Base-by-base conservation (phyloP, 2,888 invertebrate genomes). In the Candidula unifasciata region DNA sequence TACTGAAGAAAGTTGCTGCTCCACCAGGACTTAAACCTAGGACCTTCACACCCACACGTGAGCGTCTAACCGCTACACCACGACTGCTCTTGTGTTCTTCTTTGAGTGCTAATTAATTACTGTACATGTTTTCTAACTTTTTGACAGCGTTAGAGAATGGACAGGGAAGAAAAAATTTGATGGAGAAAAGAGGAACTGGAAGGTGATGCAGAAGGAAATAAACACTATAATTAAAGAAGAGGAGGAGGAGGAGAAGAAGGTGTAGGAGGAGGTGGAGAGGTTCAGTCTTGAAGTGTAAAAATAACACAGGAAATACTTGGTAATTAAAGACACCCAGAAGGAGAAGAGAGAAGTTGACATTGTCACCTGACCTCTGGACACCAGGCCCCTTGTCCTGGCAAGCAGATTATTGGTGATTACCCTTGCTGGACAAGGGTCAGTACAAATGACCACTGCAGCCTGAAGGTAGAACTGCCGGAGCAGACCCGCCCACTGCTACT, bases 261-360 rank as follows among this genome's bases (percentile, higher is more conserved):
- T 37, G 66, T 64, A n/a, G 74, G 27, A 35, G 64, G 74, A 27
- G 74, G 74, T n/a, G 74, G n/a, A 6, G 82, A 77, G 21, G 76
- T 27, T 18, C 35, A 27, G 16, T n/a, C 30, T 8, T 1, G 60
- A 24, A 71, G 35, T 33, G 71, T n/a, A 66, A 68, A 33, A 71
- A 73, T 30, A 73, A 35, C 30, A 37, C 35, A n/a, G 52, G 73
- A 71, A 54, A 27, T 2, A 54, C 18, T 6, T 30, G 13, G 44
- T 54, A 76, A 76, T 76, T 76, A 73, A 57, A 60, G 73, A 73
- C 33, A 37, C 0, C n/a, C 54, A 80, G 37, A 16, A 18, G 35
- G 44, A 35, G 3, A 79, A 52, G 24, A 44, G 5, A 76, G 16
- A 33, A 37, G 18, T 80, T 33, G 33, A 30, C 35, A 33, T 57